A percentile compares a stretch with the other conserved stretches of the same genome.
These are phyloP conservation scores for Streptopelia turtur DNA, from an alignment of 2,797 vertebrate genomes.

Conservation along the genomic window DNA sequence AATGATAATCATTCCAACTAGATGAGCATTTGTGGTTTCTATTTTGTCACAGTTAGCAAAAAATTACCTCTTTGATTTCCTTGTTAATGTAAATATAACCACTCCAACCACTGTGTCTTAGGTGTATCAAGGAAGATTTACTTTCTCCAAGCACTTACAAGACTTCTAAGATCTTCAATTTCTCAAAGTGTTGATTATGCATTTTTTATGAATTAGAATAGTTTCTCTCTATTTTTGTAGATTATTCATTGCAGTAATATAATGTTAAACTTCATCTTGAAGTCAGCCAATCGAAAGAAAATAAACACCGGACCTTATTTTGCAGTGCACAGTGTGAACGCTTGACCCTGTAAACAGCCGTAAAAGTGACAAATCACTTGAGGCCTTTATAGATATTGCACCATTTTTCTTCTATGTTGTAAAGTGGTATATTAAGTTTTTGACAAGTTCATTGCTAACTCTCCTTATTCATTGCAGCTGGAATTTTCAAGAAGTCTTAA, in stretches of 20 bases:
- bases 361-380: background rate
- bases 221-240: background rate
- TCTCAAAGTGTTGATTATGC: background rate
- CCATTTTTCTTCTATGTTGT: background rate
- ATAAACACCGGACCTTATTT: background rate
- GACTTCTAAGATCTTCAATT: background rate
- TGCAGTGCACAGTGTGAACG: background rate
- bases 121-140: background rate
- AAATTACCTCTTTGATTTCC: background rate
- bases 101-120: background rate
- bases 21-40: background rate
- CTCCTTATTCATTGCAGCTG: background rate
- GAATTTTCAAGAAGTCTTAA: constrained; percentile 17
- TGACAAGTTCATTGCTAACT: background rate
- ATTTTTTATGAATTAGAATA: background rate
- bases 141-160: background rate
- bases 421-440: background rate
- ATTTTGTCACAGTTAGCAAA: background rate
- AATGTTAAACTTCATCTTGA: background rate
- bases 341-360: background rate
- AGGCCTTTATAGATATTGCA: background rate
- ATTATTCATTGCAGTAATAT: background rate
- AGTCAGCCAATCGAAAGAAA: background rate
- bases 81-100: background rate
- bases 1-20: background rate